phyloP scores from a whole-genome alignment of 2,113 vertebrate species.

The Pyrgilauda ruficollis region DNA sequence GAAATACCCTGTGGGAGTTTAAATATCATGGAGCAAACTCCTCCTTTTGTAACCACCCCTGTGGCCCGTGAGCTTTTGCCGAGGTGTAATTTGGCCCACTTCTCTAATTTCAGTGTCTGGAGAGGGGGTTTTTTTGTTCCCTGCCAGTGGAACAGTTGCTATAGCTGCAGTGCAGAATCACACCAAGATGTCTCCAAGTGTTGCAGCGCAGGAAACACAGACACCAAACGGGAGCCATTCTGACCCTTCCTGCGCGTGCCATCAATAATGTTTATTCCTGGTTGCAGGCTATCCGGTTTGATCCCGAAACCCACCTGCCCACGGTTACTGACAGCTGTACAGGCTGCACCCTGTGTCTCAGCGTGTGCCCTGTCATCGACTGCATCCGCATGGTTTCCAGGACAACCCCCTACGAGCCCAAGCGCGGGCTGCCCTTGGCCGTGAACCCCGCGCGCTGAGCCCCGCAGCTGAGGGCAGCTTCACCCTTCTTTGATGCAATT shows the following conservation, averaged over 20 bases:
- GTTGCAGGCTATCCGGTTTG: conserved; percentile 89
- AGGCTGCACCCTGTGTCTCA: conserved; percentile 89
- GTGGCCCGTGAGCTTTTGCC: neutral
- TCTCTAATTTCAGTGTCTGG: conserved; percentile 8
- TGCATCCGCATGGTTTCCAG: conserved; percentile 93
- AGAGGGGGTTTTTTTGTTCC: neutral
- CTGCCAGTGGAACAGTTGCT: conserved; percentile 54
- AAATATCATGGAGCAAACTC: neutral
- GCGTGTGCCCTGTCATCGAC: conserved; percentile 92
- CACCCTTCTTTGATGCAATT: conserved; percentile 27
- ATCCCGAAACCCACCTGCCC: conserved; percentile 89
- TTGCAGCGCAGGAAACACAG: neutral
- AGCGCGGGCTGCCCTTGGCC: conserved; percentile 85
- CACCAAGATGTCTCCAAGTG: neutral
- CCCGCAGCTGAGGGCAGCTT: conserved; percentile 11
- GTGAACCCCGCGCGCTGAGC: conserved; percentile 74
- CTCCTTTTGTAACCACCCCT: neutral
- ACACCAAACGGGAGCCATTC: neutral
- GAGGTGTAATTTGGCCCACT: neutral
- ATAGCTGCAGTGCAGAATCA: conserved; percentile 23
- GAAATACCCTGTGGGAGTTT: neutral
- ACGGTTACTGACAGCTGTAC: conserved; percentile 85
- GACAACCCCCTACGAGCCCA: conserved; percentile 83
- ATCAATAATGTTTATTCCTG: conserved; percentile 60
- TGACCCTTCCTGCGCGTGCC: conserved; percentile 49